Evolutionary conservation across 2,113 vertebrate species (phyloP).

Genomic region (Anseranas semipalmata): DNA sequence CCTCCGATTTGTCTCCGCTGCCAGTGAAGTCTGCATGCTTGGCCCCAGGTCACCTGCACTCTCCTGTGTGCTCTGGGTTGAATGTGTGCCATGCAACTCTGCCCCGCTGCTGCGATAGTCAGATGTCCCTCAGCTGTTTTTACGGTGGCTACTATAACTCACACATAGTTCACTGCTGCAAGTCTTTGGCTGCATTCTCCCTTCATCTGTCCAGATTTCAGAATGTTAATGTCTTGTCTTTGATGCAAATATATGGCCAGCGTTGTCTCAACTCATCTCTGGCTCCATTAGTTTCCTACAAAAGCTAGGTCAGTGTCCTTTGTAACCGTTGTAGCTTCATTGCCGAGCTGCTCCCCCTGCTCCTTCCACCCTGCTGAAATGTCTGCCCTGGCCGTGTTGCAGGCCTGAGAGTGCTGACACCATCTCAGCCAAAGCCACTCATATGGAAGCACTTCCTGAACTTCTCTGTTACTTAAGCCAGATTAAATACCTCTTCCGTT

Average conservation of each 20-base stretch:
- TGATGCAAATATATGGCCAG: background rate
- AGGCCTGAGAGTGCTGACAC: background rate
- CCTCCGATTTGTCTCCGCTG: background rate
- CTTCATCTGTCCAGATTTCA: background rate
- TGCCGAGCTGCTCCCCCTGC: background rate
- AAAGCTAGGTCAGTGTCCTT: background rate
- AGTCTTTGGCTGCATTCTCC: background rate
- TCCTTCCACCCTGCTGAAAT: background rate
- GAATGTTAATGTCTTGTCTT: background rate
- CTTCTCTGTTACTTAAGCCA: background rate
- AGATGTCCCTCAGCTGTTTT: background rate
- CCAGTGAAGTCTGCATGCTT: background rate
- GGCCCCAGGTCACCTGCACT: background rate
- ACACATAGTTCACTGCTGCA: fast-evolving
- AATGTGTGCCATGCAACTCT: background rate
- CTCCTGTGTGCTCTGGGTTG: background rate
- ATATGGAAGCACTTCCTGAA: background rate
- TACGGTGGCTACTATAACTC: background rate
- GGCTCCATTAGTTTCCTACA: background rate
- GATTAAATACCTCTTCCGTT: background rate
- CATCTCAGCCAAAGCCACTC: background rate
- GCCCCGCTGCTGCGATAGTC: background rate
- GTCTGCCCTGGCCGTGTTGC: background rate
- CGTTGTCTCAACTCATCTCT: background rate
- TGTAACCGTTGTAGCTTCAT: background rate